Evolutionary conservation across 2,797 vertebrate genomes (phyloP).

Genomic region (Allobates femoralis): DNA sequence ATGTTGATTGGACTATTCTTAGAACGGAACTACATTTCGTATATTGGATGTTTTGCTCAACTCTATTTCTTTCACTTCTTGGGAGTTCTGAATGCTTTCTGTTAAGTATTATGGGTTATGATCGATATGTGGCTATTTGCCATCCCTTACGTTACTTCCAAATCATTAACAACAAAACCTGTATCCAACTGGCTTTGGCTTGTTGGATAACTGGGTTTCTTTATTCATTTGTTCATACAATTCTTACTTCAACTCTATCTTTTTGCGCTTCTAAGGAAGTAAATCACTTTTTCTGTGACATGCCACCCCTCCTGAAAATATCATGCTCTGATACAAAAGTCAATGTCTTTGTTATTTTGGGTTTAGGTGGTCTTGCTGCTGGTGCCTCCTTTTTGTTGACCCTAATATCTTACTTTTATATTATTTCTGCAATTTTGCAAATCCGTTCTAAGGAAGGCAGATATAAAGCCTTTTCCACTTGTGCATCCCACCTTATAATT

Average conservation of each 20-base stretch:
- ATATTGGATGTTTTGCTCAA: constrained; percentile 38
- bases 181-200: constrained; percentile 10
- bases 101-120: constrained; percentile 54
- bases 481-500: constrained; percentile 12
- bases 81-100: constrained; percentile 50
- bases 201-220: constrained; percentile 42
- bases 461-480: constrained; percentile 19
- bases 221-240: constrained; percentile 37
- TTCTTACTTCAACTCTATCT: constrained; percentile 16
- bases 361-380: constrained; percentile 40
- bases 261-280: constrained; percentile 41
- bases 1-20: constrained; percentile 29
- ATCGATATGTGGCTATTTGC: constrained; percentile 53
- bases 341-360: constrained; percentile 31
- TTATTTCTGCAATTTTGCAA: constrained; percentile 38
- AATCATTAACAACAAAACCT: constrained; percentile 26
- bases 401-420: constrained; percentile 45
- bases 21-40: constrained; percentile 33
- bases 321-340: constrained; percentile 37
- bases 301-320: constrained; percentile 44
- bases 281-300: constrained; percentile 50
- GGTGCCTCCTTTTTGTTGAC: constrained; percentile 48
- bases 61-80: constrained; percentile 52
- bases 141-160: constrained; percentile 42
- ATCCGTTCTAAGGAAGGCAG: constrained; percentile 27